phyloP scores from a whole-genome alignment of 2,888 invertebrate species.

The Reticulitermes lucifugus region DNA sequence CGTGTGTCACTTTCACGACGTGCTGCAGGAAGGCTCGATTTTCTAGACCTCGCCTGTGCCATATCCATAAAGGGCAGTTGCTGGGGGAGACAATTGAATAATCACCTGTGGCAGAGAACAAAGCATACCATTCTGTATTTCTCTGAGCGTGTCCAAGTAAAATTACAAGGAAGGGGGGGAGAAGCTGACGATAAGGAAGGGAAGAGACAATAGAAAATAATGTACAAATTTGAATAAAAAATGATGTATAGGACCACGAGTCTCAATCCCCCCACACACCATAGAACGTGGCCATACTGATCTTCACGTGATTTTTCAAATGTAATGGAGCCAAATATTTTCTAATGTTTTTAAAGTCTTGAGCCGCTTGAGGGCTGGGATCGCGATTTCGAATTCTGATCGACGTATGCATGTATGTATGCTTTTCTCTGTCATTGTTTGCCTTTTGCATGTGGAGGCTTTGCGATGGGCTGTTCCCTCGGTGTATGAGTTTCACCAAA shows the following conservation, averaged over 20 bases:
- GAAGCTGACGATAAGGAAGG: background rate
- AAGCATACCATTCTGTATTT: background rate
- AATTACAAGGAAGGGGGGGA: background rate
- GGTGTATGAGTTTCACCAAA: too few relatives aligned
- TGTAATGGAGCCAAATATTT: too few relatives aligned
- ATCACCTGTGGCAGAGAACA: constrained; percentile 6
- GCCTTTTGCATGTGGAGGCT: too few relatives aligned
- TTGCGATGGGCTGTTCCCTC: too few relatives aligned
- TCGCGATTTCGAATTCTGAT: too few relatives aligned
- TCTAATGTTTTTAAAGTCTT: too few relatives aligned
- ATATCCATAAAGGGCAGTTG: background rate
- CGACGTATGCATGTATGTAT: too few relatives aligned
- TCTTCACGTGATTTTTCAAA: background rate
- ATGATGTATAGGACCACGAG: background rate
- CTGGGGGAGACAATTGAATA: constrained; percentile 25
- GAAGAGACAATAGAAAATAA: background rate
- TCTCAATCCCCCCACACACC: too few relatives aligned
- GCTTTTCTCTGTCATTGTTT: too few relatives aligned
- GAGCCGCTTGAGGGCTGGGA: too few relatives aligned
- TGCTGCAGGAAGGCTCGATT: background rate
- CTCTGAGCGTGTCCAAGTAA: background rate
- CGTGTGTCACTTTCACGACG: background rate
- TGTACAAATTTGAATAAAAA: background rate
- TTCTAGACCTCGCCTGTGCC: background rate
- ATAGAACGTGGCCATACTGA: background rate